A percentile compares a stretch with the other conserved stretches of the same genome.
phyloP scores from a whole-genome alignment of 1,140 invertebrate species.

The Coenobita brevimanus region DNA sequence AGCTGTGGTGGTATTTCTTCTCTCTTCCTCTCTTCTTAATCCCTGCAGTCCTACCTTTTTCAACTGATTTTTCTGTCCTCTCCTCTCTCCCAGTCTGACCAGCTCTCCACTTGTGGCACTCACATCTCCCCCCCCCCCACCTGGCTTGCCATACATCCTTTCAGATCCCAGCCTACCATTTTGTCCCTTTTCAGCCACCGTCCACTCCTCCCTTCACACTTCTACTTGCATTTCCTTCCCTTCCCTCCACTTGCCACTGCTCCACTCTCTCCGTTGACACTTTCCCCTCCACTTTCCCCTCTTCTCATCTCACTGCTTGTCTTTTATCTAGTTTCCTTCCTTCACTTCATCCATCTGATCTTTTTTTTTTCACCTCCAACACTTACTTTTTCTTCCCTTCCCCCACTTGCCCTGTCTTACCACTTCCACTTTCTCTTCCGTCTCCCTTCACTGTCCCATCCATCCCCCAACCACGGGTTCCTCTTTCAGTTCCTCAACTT shows the following conservation, averaged over 20 bases:
- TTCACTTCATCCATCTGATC: neutral
- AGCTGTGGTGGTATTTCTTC: too few relatives aligned
- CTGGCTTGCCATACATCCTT: neutral
- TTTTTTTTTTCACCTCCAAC: neutral
- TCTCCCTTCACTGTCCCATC: neutral
- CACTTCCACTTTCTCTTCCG: neutral
- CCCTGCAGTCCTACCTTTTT: neutral
- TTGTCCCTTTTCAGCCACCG: neutral
- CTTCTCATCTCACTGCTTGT: neutral
- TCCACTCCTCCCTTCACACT: neutral
- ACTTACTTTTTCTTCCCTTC: neutral
- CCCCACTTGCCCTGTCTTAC: too few relatives aligned
- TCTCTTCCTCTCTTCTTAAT: neutral
- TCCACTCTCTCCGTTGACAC: neutral
- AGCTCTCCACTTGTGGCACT: neutral
- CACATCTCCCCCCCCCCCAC: neutral
- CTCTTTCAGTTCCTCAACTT: too few relatives aligned
- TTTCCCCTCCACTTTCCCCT: neutral
- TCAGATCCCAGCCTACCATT: neutral
- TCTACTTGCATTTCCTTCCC: neutral
- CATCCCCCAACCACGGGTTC: slow-evolving; percentile 1
- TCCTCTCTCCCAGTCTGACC: neutral
- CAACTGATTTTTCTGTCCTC: neutral
- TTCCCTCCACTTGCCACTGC: neutral
- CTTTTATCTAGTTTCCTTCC: neutral